Evolutionary conservation across 1,140 invertebrate species (phyloP).

Genomic region (Drosophila pruinosa): DNA sequence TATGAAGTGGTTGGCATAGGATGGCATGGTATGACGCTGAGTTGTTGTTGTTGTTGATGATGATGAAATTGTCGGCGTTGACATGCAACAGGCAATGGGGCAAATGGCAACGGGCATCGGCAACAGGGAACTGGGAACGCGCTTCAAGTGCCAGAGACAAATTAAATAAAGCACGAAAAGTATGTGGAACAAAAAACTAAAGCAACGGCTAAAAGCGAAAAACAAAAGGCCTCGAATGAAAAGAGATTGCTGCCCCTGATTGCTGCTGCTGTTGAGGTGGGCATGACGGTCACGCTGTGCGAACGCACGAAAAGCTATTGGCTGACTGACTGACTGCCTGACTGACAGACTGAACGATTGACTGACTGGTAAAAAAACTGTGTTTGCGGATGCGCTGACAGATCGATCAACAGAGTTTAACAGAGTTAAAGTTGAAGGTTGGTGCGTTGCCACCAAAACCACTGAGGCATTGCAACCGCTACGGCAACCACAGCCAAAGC

Average conservation of each 20-base stretch:
- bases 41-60: conserved; percentile 20
- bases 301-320: conserved; percentile 76
- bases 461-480: conserved; percentile 33
- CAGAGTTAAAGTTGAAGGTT: conserved; percentile 70
- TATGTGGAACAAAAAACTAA: conserved; percentile 7
- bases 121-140: conserved; percentile 19
- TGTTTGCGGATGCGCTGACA: conserved; percentile 58
- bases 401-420: conserved; percentile 62
- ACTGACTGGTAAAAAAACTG: neutral
- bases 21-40: conserved; percentile 9
- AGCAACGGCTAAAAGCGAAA: conserved; percentile 14
- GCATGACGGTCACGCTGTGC: conserved; percentile 77
- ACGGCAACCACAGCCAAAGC: neutral
- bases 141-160: conserved; percentile 61
- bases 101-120: conserved; percentile 18
- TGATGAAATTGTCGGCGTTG: conserved; percentile 78
- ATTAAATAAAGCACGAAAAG: conserved; percentile 74
- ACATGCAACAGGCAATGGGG: conserved; percentile 66
- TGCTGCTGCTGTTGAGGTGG: conserved; percentile 31
- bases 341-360: conserved; percentile 1
- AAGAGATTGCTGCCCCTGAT: conserved; percentile 53
- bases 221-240: conserved; percentile 65
- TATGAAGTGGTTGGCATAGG: conserved; percentile 23
- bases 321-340: conserved; percentile 48
- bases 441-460: conserved; percentile 3